Evolutionary conservation across 2,888 invertebrate genomes (phyloP), one percentile per base, ranked within the genome.

Genomic region (Ferdinandea cuprea): DNA sequence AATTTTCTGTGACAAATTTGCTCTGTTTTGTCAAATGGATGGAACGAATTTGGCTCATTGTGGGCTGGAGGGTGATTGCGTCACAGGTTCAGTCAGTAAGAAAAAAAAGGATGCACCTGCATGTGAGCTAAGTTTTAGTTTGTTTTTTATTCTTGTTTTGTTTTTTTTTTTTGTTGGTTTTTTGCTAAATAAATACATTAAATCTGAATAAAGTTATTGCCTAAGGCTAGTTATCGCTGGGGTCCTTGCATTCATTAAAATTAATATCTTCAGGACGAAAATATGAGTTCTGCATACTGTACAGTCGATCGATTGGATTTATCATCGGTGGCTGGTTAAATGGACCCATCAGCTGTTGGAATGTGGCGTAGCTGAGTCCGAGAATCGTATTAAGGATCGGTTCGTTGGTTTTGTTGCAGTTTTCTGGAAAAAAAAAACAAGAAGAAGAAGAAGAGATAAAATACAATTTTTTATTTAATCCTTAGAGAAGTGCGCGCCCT

Each of bases 221-320:
- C 11, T 19, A 44, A 11, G n/a, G 40, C 11, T 85, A 88, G 74
- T 88, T 88, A 48, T 89, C 89, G 79, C 86, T 85, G n/a, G 86
- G 48, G 15, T 89, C 89, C 81, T 89, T 89, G 25, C 88, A 89
- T 21, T 90, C 89, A 3, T 88, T 87, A 32, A 88, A 91, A n/a
- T 87, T 88, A 58, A 90, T 81, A 72, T 92, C 93, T 78, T 93
- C 93, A 28, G 92, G 92, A 85, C 93, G 92, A 89, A 93, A 93
- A 87, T 93, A 93, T 11, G 93, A 93, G 86, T 92, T 93, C 87
- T 93, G 93, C 93, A 93, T 93, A 73, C 93, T 93, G 87, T 93
- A 93, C 13, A 93, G 89, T 44, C 93, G 91, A 90, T 93, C 93
- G 80, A 93, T 93, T 8, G 93, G 93, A 88, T 93, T 93, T 61